Base-by-base conservation (phyloP, 2,113 vertebrate species). In the Rhadina sibilatrix region DNA sequence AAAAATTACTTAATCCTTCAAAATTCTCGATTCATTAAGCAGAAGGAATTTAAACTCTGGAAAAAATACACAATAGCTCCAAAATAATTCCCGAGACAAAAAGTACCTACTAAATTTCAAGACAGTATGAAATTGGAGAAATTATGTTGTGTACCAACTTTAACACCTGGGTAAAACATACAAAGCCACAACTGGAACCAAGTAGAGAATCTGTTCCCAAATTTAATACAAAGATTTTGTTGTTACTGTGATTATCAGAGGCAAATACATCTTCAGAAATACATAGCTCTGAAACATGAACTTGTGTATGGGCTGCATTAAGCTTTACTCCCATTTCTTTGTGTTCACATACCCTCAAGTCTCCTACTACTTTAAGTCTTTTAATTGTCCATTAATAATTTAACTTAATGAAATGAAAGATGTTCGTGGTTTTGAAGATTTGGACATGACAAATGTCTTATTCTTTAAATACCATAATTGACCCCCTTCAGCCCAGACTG, bases 401-500 rank as follows among this genome's bases (percentile, higher is more conserved):
- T 31, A 91, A 79, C 35, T 54, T 59, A 35, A 56, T 11, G 1
- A 90, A 90, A 63, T 19, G 0, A 72, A 76, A 63, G 4, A n/a
- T 12, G 13, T 10, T 71, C 71, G 22, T 2, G 1, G 35, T 12
- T 91, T 71, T 91, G 60, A 66, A 71, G 28, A 87, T 59, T 2
- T 44, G 12, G 68, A 59, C 20, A n/a, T 14, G 7, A 81, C 44
- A 83, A 83, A 44, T 12, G 10, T 92, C 38, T 54, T 70, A 35
- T 10, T 65, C 6, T 61, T 64, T 21, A 75, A 81, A 28, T 10
- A 84, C 46, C 1, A 2, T 25, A 42, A 77, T 3, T 40, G 33
- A 72, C 5, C 1, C 1, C 9, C 28, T 89, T 82, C 5, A 5
- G 6, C 3, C 15, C 11, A 10, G 7, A 83, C 22, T 71, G 2